These are phyloP conservation scores for Dasypus novemcinctus DNA, from an alignment of 2,113 vertebrate genomes.

Conservation along the genomic window DNA sequence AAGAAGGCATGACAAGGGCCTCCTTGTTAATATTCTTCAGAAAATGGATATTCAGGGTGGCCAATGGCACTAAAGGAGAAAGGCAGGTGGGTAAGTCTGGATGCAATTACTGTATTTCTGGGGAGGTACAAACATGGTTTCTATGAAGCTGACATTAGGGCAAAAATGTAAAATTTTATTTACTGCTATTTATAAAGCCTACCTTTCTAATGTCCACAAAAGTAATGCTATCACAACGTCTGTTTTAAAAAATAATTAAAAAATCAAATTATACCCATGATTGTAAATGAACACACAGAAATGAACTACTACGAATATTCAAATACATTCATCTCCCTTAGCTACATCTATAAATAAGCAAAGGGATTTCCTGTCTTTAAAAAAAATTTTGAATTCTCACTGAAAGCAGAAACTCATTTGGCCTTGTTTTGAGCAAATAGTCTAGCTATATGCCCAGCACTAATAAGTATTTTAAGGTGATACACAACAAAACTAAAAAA, in stretches of 20 bases:
- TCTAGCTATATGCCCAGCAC: background rate
- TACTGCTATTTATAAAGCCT: background rate
- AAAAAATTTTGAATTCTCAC: background rate
- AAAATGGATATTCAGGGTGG: slow-evolving; percentile 19
- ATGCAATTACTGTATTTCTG: background rate
- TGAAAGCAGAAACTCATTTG: background rate
- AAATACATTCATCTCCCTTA: background rate
- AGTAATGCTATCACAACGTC: background rate
- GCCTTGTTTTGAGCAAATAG: background rate
- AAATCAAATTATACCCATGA: background rate
- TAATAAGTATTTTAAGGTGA: background rate
- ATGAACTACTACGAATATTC: background rate
- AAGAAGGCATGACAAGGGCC: background rate
- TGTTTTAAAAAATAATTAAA: background rate
- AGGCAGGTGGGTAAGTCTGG: background rate
- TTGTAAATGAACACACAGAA: background rate
- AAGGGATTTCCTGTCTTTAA: background rate
- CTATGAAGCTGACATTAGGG: background rate
- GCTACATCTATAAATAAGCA: background rate
- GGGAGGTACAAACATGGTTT: background rate
- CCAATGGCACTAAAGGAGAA: background rate
- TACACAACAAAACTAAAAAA: no score
- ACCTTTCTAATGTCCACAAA: background rate
- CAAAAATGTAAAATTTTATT: background rate
- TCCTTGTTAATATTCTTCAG: slow-evolving; percentile 3